Conservation (phyloP, 2,113 vertebrate genomes). For the Psettodes erumei region DNA sequence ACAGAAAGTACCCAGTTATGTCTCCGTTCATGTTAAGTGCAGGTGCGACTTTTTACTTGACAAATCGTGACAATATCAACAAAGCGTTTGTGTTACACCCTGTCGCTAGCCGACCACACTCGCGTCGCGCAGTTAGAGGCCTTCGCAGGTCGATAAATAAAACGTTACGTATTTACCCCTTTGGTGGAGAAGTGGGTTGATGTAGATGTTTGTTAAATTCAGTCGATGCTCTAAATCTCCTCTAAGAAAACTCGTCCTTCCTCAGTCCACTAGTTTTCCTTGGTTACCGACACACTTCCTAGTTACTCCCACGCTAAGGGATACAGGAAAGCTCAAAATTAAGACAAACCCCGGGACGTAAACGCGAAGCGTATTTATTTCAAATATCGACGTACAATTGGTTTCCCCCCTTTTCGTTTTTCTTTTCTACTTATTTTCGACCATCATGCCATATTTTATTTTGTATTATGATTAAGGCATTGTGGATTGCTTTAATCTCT, state of each 20-base stretch:
- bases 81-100: background rate
- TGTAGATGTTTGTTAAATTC: background rate
- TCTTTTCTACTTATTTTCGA: background rate
- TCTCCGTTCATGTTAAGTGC: background rate
- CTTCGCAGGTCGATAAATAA: background rate
- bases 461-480: too few relatives aligned
- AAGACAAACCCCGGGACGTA: accelerated
- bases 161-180: background rate
- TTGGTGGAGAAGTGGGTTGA: accelerated
- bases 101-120: background rate
- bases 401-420: too few relatives aligned
- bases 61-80: background rate
- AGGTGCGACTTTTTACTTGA: background rate
- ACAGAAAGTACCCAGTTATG: too few relatives aligned
- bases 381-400: too few relatives aligned
- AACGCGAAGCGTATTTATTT: slow-evolving; percentile 27
- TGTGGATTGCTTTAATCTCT: too few relatives aligned
- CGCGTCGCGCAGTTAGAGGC: background rate
- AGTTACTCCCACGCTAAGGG: slow-evolving; percentile 70
- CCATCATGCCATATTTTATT: too few relatives aligned
- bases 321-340: slow-evolving; percentile 46
- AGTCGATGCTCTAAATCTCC: background rate
- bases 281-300: slow-evolving; percentile 71
- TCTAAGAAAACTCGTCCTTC: background rate
- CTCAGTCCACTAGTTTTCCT: background rate